These are phyloP conservation scores for Calyptommatus sinebrachiatus DNA, from an alignment of 2,113 vertebrate genomes.

Conservation along the genomic window DNA sequence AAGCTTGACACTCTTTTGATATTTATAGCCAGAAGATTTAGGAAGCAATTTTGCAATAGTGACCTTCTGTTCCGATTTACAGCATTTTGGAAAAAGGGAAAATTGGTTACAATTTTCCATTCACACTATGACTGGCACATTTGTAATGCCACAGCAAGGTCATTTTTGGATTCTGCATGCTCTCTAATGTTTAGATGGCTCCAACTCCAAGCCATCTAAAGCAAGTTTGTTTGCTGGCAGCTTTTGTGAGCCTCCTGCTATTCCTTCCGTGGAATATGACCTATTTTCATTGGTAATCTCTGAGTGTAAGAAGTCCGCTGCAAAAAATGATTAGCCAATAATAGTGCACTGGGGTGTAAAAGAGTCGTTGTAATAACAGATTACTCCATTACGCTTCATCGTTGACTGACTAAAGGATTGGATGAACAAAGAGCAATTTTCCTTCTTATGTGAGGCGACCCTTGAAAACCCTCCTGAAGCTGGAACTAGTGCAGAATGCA, in stretches of 20 bases:
- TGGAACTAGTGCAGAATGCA: no score
- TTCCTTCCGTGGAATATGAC: conserved; percentile 32
- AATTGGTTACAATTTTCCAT: conserved; percentile 23
- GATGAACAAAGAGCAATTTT: conserved; percentile 16
- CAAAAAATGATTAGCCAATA: conserved; percentile 37
- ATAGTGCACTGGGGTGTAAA: conserved; percentile 27
- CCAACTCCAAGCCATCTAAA: not conserved
- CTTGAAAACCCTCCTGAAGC: no score
- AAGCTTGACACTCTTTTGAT: conserved; percentile 27
- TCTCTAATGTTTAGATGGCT: conserved; percentile 24
- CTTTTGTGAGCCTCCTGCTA: conserved; percentile 29
- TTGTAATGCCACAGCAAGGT: conserved; percentile 32
- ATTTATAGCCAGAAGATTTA: conserved; percentile 26
- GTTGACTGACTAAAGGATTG: conserved; percentile 15
- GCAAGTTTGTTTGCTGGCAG: not conserved
- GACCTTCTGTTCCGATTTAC: not conserved
- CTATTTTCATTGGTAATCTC: conserved; percentile 30
- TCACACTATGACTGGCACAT: conserved; percentile 19
- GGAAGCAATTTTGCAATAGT: not conserved
- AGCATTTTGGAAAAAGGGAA: conserved; percentile 32
- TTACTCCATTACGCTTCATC: conserved; percentile 27
- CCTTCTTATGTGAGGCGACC: not conserved
- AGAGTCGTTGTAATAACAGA: conserved; percentile 30
- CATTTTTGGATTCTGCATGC: conserved; percentile 24
- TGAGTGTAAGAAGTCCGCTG: conserved; percentile 21